phyloP scores from a whole-genome alignment of 2,888 invertebrate species.

The Drosophila paranaensis region DNA sequence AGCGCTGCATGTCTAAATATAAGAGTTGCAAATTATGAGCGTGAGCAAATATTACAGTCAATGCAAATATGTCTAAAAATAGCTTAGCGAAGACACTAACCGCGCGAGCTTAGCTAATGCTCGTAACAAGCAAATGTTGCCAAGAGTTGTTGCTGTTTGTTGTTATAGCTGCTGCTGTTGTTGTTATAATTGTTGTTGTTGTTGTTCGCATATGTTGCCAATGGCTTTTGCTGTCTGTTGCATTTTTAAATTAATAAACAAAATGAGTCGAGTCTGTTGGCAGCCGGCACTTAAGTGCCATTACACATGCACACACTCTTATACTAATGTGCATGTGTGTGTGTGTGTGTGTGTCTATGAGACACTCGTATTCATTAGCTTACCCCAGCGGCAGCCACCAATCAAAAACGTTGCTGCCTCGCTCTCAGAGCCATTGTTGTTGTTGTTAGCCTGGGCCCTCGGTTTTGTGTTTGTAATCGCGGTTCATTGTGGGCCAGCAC shows the following conservation, averaged over 20 bases:
- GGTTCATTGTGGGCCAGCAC: slow-evolving; percentile 65
- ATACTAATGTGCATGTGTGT: slow-evolving; percentile 1
- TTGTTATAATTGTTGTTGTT: slow-evolving; percentile 1
- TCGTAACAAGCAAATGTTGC: slow-evolving; percentile 26
- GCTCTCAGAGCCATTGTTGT: slow-evolving; percentile 41
- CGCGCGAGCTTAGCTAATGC: slow-evolving; percentile 24
- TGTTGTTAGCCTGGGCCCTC: slow-evolving; percentile 41
- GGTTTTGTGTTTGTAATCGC: slow-evolving; percentile 59
- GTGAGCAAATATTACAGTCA: neutral
- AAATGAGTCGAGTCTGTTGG: slow-evolving; percentile 41
- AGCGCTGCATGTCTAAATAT: no score
- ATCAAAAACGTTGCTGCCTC: slow-evolving; percentile 52
- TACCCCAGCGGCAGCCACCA: slow-evolving; percentile 55
- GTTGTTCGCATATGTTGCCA: slow-evolving; percentile 55
- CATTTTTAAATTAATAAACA: slow-evolving; percentile 61
- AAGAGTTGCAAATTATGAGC: no score
- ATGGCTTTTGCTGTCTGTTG: slow-evolving; percentile 47
- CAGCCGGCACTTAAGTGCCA: slow-evolving; percentile 45
- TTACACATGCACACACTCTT: slow-evolving; percentile 12
- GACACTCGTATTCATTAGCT: slow-evolving; percentile 64
- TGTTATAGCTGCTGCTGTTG: neutral
- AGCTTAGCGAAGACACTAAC: slow-evolving; percentile 41
- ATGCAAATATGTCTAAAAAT: neutral
- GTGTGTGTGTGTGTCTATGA: slow-evolving; percentile 54
- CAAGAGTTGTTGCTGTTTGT: slow-evolving; percentile 2